These are phyloP conservation scores for Panthera tigris DNA, from an alignment of 2,113 vertebrate species.

Conservation along the genomic window DNA sequence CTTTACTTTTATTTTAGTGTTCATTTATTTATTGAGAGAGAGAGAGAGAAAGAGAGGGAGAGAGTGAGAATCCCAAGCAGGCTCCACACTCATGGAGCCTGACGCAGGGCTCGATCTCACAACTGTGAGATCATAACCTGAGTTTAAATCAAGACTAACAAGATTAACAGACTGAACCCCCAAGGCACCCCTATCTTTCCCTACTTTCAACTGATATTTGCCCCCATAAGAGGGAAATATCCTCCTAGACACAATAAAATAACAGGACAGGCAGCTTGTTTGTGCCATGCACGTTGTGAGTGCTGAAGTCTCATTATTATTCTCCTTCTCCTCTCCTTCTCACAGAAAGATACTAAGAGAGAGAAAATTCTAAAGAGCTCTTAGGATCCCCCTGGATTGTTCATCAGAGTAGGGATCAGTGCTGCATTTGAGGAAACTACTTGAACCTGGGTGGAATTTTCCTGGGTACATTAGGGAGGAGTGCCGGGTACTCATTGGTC, in stretches of 20 bases:
- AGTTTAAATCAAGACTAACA: too few species aligned
- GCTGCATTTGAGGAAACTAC: neutral
- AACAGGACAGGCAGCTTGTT: neutral
- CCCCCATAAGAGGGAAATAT: neutral
- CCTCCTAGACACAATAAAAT: neutral
- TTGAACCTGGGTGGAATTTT: neutral
- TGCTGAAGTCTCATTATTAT: too few species aligned
- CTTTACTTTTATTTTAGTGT: neutral
- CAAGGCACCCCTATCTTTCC: neutral
- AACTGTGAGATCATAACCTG: too few species aligned
- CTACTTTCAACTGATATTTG: neutral
- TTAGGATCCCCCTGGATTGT: neutral
- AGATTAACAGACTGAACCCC: too few species aligned
- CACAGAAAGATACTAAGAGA: neutral
- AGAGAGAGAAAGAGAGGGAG: too few species aligned
- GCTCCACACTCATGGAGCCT: too few species aligned
- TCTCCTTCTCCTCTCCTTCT: too few species aligned
- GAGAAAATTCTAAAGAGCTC: neutral
- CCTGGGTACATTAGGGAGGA: neutral
- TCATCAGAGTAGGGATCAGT: neutral
- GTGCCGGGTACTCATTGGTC: neutral
- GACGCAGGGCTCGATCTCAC: too few species aligned
- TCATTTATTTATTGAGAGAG: too few species aligned
- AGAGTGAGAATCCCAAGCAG: too few species aligned
- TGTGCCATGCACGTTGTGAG: neutral